Evolutionary conservation across 1,140 invertebrate genomes (phyloP).

Genomic region (Cydia amplana): DNA sequence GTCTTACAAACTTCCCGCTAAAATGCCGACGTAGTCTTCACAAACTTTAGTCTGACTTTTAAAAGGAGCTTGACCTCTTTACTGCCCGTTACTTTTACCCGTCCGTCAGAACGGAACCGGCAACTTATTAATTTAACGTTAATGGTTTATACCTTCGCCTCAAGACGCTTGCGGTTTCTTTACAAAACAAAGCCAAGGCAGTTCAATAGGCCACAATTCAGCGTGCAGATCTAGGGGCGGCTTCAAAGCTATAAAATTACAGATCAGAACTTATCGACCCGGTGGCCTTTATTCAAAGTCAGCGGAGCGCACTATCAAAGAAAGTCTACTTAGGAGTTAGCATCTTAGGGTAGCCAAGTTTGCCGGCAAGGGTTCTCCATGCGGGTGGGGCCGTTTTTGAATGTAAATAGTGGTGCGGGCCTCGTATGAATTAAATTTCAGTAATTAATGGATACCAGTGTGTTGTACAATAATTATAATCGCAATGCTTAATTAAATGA

Average conservation of each 20-base stretch:
- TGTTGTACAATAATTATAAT: constrained; percentile 45
- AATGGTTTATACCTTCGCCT: constrained; percentile 25
- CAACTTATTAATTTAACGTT: constrained; percentile 9
- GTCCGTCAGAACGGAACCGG: not conserved
- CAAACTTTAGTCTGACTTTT: constrained; percentile 20
- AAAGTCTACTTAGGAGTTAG: constrained; percentile 76
- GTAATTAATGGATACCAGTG: constrained; percentile 72
- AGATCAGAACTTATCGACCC: constrained; percentile 78
- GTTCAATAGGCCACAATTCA: constrained; percentile 69
- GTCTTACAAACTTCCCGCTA: constrained; percentile 25
- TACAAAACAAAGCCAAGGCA: constrained; percentile 56
- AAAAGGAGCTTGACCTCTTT: constrained; percentile 14
- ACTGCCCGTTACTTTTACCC: constrained; percentile 6
- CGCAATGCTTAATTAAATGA: constrained; percentile 52
- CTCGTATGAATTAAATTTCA: constrained; percentile 78
- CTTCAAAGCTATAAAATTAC: constrained; percentile 77
- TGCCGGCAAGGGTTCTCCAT: constrained; percentile 71
- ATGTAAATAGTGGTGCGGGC: constrained; percentile 75
- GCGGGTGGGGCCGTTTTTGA: constrained; percentile 73
- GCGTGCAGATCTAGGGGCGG: constrained; percentile 51
- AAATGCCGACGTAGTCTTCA: constrained; percentile 6
- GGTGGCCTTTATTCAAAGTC: constrained; percentile 71
- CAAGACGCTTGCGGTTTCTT: constrained; percentile 36
- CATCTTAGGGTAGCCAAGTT: constrained; percentile 76
- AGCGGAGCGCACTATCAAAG: constrained; percentile 77